Evolutionary conservation across 2,113 vertebrate species (phyloP).

Genomic region (Platycercus adscitus): DNA sequence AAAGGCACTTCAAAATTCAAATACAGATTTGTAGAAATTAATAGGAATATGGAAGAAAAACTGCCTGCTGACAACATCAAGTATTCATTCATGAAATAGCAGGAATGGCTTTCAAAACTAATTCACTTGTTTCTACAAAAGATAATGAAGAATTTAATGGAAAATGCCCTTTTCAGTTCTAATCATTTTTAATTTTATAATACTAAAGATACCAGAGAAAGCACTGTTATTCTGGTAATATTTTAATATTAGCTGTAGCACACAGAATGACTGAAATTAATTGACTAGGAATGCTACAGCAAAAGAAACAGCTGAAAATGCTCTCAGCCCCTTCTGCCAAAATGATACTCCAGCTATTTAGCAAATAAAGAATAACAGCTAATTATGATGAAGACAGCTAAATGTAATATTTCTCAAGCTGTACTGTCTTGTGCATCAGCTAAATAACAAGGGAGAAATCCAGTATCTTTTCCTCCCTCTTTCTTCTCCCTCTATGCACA

Average conservation of each 20-base stretch:
- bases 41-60: not conserved
- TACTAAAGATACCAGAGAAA: not conserved
- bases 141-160: constrained; percentile 42
- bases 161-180: constrained; percentile 35
- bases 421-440: rapidly evolving
- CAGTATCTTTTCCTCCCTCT: not conserved
- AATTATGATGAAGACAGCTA: not conserved
- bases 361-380: constrained; percentile 6
- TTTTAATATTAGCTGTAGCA: not conserved
- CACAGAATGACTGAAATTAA: constrained; percentile 26
- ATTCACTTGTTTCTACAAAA: constrained; percentile 34
- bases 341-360: not conserved
- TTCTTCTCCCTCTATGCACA: not conserved
- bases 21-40: not conserved
- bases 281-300: constrained; percentile 2
- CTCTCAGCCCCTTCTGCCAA: constrained; percentile 14
- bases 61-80: not conserved
- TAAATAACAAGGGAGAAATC: not conserved
- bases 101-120: constrained; percentile 24
- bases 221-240: not conserved
- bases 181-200: constrained; percentile 44
- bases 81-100: constrained; percentile 9
- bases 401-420: not conserved
- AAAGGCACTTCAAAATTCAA: not conserved
- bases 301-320: constrained; percentile 36